Evolutionary conservation across 2,888 invertebrate species (phyloP), one percentile per base, ranked within the genome.

Genomic region (Fissipunctia ypsillon): DNA sequence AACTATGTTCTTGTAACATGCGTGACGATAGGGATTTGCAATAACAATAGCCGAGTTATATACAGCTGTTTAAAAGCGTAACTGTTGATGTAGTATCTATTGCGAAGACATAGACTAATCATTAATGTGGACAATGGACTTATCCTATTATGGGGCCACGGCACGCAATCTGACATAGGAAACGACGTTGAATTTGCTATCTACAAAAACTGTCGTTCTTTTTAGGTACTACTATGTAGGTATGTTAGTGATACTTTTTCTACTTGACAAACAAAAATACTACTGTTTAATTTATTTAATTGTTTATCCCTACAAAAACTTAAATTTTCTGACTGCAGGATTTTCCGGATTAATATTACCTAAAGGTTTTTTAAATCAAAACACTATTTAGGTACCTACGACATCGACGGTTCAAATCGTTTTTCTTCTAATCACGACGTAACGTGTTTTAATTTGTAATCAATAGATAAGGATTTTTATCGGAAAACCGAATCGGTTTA

Each of bases 121-220:
- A 50, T 66, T 78, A 54, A 59, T 57, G 28, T 60, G 80, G 84
- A 89, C 89, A 90, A 90, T 90, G 82, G 88, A 81, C 86, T 90
- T 91, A 92, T 90, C 92, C 90, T 90, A 92, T 91, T 91, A 91
- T 87, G 91, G 88, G 91, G 91, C 91, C 91, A 80, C 88, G 80
- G 66, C 77, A 79, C 84, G 77, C 86, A 83, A 88, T 83, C 76
- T 65, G 63, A 84, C 71, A 78, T 82, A 75, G 80, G 80, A 85
- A 89, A 84, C 52, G 63, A 80, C 70, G 50, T 72, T 45, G 70
- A 38, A 56, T 77, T 43, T 67, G n/a, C 14, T 31, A 41, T 16
- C 19, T 56, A 25, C 12, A 3, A 65, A 31, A 52, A 50, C 25
- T 3, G 50, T 56, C 4, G 16, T 10, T 67, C 1, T 22, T 65